These are phyloP conservation scores for Dysmachus trigonus DNA, from an alignment of 2,888 invertebrate genomes.

Conservation along the genomic window DNA sequence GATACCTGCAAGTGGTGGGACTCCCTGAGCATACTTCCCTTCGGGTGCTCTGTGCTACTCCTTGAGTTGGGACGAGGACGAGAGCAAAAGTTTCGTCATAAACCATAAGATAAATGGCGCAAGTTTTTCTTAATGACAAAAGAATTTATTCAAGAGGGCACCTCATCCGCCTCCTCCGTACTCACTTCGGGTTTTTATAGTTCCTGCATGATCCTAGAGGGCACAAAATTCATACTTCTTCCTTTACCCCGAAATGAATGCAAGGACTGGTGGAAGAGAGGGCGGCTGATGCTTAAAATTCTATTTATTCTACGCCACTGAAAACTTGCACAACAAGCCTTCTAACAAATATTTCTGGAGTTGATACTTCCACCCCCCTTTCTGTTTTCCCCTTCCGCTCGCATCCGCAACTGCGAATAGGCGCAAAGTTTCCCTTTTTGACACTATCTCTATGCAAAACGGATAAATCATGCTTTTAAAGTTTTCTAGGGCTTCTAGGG, in stretches of 20 bases:
- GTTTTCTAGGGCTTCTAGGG: not conserved
- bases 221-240: not conserved
- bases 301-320: not conserved
- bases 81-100: slow-evolving; percentile 32
- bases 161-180: not conserved
- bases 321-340: slow-evolving; percentile 9
- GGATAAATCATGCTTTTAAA: slow-evolving; percentile 20
- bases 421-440: slow-evolving; percentile 16
- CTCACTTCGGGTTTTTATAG: slow-evolving; percentile 17
- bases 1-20: slow-evolving; percentile 20
- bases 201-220: not conserved
- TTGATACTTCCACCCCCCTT: not conserved
- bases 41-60: not conserved
- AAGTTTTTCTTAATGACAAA: slow-evolving; percentile 38
- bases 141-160: slow-evolving; percentile 21
- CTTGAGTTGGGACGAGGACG: not conserved
- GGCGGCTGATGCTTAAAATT: not conserved
- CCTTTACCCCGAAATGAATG: not conserved
- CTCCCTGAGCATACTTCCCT: slow-evolving; percentile 4
- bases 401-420: not conserved
- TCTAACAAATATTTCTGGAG: not conserved
- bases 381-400: not conserved
- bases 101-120: slow-evolving; percentile 32
- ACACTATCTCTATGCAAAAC: slow-evolving; percentile 20
- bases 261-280: not conserved